Evolutionary conservation across 92 coral and sea anemone genomes (phyloP), one percentile per base, ranked within the genome.

Genomic region (Muricea muricata): DNA sequence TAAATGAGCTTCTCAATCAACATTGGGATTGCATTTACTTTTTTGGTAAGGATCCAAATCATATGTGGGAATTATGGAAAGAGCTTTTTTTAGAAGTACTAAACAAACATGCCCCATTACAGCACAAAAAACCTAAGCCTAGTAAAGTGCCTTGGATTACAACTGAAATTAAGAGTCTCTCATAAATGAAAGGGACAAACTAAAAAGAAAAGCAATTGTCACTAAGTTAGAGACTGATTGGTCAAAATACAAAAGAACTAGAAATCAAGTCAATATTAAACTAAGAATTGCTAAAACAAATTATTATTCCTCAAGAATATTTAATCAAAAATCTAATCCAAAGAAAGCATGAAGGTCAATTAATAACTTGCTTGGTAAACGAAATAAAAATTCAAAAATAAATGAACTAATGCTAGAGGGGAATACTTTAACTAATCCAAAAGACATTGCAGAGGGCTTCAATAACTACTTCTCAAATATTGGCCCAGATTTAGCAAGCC

Each of bases 191-290:
- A 37, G 75, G 33, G 35, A 68, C 35, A 31, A 31, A 68, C 20
- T 68, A 68, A 68, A 68, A 68, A 11, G 75, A 26, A 68, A 68
- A 68, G 75, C 75, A 68, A 68, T 31, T 31, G 15, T 26, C 35
- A 68, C 42, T 7, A 68, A 68, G 37, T 23, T 28, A 31, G 75
- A 68, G 15, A 33, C 45, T 68, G 75, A 28, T 68, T 68, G 75
- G 75, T 33, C 30, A 68, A 68, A 68, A 8, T 68, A 68, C 35
- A 68, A 68, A 33, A 28, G 33, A 35, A 42, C 15, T 13, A 68
- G 75, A 68, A 68, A 68, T 68, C 30, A 68, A 13, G 45, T 68
- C 7, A 68, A 26, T 68, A 28, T 68, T 31, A 47, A 68, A 68
- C 30, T 68, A 28, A 68, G 75, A 68, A 68, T 30, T 31, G 75